phyloP scores from a whole-genome alignment of 2,113 vertebrate species.

The Mesoclemmys tuberculata region DNA sequence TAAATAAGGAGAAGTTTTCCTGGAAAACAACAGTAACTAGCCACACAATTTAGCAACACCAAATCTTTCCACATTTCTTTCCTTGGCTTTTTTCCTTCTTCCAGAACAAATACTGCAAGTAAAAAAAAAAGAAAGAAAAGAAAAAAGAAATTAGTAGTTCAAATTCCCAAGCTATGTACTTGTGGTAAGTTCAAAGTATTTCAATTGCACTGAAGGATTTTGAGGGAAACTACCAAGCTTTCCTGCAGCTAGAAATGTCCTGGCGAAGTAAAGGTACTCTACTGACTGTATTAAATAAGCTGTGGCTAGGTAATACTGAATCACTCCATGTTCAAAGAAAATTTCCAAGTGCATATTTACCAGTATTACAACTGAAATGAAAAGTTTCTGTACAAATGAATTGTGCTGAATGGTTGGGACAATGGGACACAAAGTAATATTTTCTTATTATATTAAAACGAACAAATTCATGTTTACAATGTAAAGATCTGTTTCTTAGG shows the following conservation, averaged over 20 bases:
- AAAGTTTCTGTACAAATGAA: accelerated
- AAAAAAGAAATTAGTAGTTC: not conserved
- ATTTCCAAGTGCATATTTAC: not conserved
- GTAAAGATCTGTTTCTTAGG: not conserved
- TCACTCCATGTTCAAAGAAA: not conserved
- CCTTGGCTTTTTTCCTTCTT: not conserved
- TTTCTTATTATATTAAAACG: not conserved
- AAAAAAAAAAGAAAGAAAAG: accelerated
- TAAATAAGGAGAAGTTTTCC: not conserved
- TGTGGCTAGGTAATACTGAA: not conserved
- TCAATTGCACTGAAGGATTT: not conserved
- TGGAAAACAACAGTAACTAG: not conserved
- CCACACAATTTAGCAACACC: not conserved
- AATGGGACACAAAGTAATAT: not conserved
- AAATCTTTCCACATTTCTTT: not conserved
- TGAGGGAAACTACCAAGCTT: not conserved
- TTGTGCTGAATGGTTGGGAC: not conserved
- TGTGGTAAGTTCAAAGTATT: not conserved
- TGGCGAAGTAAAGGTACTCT: not conserved
- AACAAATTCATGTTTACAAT: not conserved
- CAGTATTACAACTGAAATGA: not conserved
- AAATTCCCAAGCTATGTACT: not conserved
- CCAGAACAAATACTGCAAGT: not conserved
- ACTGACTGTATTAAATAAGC: not conserved
- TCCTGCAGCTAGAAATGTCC: not conserved